Base-by-base conservation (phyloP, 2,797 vertebrate genomes). In the Mionectes olivaceus region DNA sequence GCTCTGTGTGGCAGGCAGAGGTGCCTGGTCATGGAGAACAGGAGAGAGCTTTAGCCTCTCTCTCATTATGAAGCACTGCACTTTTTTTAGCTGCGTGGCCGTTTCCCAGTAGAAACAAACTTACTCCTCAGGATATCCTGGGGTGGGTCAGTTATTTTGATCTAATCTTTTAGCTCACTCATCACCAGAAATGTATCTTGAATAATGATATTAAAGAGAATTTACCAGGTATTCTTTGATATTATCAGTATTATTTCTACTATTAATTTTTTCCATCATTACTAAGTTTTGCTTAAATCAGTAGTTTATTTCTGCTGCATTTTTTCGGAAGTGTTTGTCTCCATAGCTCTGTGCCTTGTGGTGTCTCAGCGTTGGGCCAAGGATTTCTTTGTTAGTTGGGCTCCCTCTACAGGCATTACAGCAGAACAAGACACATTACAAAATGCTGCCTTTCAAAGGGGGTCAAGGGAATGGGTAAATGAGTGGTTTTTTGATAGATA, bases 341-440 rank as follows among this genome's bases (percentile, higher is more conserved):
- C 0, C 0, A 3, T 55, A 41, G 19, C n/a, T 41, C 32, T 41
- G 19, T 46, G 24, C n/a, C 23, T 56, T 67, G 28, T 24, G 24
- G 27, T 24, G 30, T 68, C 19, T 69, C 39, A 19, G 9, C 28
- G 23, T 46, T 87, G 16, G 7, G 37, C 56, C 50, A 23, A 63
- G 50, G 63, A 25, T 93, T 60, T 69, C 10, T 92, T 87, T 88
- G 30, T 88, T 90, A 94, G 46, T 74, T n/a, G 43, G 25, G 85
- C 95, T 94, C 96, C 96, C 95, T 80, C 96, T 97, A 47, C 83
- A 91, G 96, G 93, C 64, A 6, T 88, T 41, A 19, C n/a, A 64
- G 77, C 32, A 55, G 70, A 93, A 64, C 47, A 71, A n/a, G 67
- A 64, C 41, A 24, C 27, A 1, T 14, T 82, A 22, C 0, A 30